Conservation (phyloP, 1,140 invertebrate species). For the Bacillus rossius region DNA sequence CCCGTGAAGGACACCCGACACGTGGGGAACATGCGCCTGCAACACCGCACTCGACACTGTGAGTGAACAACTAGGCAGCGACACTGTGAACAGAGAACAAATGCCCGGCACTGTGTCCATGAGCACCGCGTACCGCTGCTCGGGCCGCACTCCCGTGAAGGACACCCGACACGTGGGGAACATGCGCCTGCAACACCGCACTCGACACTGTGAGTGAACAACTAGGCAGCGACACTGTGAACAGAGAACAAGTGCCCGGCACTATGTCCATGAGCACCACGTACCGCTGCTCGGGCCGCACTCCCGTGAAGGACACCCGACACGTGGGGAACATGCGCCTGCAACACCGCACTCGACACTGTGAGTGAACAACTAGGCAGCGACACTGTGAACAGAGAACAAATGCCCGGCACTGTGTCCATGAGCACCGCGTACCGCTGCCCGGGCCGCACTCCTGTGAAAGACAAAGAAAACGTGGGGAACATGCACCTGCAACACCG, state of each 20-base stretch:
- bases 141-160: constrained; percentile 69
- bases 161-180: constrained; percentile 94
- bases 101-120: constrained; percentile 87
- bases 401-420: too few relatives aligned
- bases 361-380: too few relatives aligned
- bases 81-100: too few relatives aligned
- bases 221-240: too few relatives aligned
- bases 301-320: constrained; percentile 83
- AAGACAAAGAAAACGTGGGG: constrained; percentile 89
- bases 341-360: too few relatives aligned
- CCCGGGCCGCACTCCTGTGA: constrained; percentile 66
- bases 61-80: too few relatives aligned
- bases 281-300: constrained; percentile 67
- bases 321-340: too few relatives aligned
- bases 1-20: constrained; percentile 88
- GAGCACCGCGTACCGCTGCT: constrained; percentile 80
- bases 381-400: too few relatives aligned
- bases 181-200: constrained; percentile 80
- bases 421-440: constrained; percentile 82
- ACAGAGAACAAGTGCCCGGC: too few relatives aligned
- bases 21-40: constrained; percentile 97
- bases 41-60: constrained; percentile 32
- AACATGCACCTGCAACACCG: constrained; percentile 89
- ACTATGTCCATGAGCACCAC: too few relatives aligned
- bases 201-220: too few relatives aligned